Conservation (phyloP, 2,888 invertebrate genomes). For the Nephrocerus scutellatus region DNA sequence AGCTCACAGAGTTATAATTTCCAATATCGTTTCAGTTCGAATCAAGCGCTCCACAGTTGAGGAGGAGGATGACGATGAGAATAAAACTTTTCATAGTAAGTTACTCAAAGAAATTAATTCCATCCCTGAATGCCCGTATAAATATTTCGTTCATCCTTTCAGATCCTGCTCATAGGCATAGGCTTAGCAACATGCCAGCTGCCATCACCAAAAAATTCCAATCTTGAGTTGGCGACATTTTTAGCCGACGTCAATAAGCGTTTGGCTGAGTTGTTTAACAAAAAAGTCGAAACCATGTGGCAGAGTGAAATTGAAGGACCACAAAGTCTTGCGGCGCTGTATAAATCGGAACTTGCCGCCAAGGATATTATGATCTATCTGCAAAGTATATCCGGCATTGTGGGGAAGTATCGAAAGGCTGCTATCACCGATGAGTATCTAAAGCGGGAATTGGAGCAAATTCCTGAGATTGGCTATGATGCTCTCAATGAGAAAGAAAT, state of each 20-base stretch:
- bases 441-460: constrained; percentile 64
- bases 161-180: too few species aligned
- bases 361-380: constrained; percentile 30
- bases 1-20: too few species aligned
- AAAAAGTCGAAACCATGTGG: constrained; percentile 33
- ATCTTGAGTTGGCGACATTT: constrained; percentile 26
- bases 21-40: too few species aligned
- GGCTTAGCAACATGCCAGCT: too few species aligned
- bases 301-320: constrained; percentile 33
- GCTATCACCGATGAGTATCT: constrained; percentile 58
- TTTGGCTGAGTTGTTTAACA: constrained; percentile 31
- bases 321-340: constrained; percentile 25
- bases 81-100: too few species aligned
- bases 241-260: constrained; percentile 32
- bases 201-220: constrained; percentile 12
- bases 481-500: constrained; percentile 62
- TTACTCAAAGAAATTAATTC: too few species aligned
- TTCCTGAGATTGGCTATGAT: constrained; percentile 63
- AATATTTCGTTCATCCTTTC: too few species aligned
- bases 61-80: too few species aligned
- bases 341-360: constrained; percentile 32
- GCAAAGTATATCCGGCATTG: constrained; percentile 24
- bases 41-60: too few species aligned
- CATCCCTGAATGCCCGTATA: too few species aligned
- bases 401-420: constrained; percentile 29